phyloP scores from a whole-genome alignment of 2,113 vertebrate species.

The Cyrtonyx montezumae region DNA sequence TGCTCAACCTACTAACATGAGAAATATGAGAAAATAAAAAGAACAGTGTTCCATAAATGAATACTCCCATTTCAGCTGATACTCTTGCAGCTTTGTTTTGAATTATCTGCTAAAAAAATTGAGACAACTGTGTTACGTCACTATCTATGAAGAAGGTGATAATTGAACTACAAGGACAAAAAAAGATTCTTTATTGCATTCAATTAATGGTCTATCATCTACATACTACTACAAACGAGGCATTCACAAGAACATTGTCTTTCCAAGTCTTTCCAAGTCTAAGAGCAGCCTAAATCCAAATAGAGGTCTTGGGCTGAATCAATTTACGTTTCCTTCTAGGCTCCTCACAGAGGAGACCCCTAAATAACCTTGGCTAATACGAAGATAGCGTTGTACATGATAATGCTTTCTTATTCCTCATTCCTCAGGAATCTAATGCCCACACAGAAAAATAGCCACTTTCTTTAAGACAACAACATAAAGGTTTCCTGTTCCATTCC shows the following conservation, averaged over 20 bases:
- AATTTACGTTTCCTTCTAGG: not conserved
- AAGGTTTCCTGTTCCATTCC: not conserved
- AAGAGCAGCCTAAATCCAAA: not conserved
- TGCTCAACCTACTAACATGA: not conserved
- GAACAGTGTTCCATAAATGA: not conserved
- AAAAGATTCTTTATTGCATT: not conserved
- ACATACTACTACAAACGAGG: not conserved
- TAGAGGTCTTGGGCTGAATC: not conserved
- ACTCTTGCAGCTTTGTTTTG: not conserved
- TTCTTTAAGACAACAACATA: not conserved
- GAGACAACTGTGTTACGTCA: not conserved
- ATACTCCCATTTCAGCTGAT: not conserved
- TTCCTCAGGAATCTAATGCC: not conserved
- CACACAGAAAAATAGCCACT: not conserved
- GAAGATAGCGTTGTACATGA: no score
- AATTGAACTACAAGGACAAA: not conserved
- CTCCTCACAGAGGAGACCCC: not conserved
- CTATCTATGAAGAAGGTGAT: not conserved
- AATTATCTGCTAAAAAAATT: not conserved
- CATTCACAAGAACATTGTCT: not conserved
- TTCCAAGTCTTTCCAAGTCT: not conserved
- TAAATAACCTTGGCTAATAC: not conserved
- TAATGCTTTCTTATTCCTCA: not conserved
- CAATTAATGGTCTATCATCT: not conserved
- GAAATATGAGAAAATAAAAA: not conserved